Evolutionary conservation across 2,888 invertebrate species (phyloP).

Genomic region (Amiota minor): DNA sequence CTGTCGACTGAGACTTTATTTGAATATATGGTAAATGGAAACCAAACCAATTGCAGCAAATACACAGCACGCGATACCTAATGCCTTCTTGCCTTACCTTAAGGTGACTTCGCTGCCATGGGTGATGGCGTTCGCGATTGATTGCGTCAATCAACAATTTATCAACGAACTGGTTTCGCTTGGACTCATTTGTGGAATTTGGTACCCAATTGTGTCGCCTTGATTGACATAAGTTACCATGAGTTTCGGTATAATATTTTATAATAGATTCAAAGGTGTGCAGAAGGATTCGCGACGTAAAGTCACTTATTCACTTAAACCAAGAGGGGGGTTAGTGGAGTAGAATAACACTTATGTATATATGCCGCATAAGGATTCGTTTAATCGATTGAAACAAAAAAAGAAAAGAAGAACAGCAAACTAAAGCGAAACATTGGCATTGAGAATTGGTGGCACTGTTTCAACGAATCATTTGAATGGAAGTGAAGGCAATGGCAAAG

Average conservation of each 20-base stretch:
- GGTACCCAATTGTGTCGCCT: no score
- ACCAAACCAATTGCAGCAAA: neutral
- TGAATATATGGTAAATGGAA: no score
- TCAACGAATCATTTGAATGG: conserved; percentile 27
- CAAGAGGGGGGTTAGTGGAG: no score
- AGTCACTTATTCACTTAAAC: no score
- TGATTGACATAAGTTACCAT: no score
- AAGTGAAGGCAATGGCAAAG: conserved; percentile 24
- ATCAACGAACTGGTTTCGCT: conserved; percentile 49
- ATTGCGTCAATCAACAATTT: conserved; percentile 67
- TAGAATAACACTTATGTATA: no score
- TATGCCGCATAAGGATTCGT: conserved; percentile 35
- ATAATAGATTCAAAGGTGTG: no score
- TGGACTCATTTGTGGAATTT: neutral
- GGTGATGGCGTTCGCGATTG: conserved; percentile 35
- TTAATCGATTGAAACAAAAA: conserved; percentile 57
- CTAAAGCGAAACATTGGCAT: conserved; percentile 50
- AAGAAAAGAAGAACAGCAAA: conserved; percentile 20
- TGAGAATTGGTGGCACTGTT: conserved; percentile 49
- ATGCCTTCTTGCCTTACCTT: neutral
- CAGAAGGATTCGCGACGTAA: no score
- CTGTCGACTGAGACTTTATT: no score
- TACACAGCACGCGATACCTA: conserved; percentile 5
- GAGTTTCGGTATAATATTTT: no score
- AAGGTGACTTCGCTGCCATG: conserved; percentile 32